Evolutionary conservation across 2,113 vertebrate species (phyloP).

Genomic region (Hemicordylus capensis): DNA sequence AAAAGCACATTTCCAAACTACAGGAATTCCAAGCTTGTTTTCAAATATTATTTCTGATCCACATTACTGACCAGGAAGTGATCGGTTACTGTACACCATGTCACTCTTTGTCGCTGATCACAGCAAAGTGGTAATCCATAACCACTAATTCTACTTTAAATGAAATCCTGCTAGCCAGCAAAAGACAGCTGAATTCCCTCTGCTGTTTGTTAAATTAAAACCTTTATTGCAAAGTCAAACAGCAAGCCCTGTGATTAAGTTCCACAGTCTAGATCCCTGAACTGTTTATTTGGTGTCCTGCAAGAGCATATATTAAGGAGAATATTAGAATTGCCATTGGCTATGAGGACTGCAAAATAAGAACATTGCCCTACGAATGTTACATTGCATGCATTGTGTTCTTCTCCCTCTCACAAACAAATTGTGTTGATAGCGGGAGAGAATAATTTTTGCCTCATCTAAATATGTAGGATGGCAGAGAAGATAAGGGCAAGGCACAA

Average conservation of each 20-base stretch:
- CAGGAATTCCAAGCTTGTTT: neutral
- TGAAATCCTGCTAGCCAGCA: slow-evolving; percentile 1
- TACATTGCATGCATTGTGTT: neutral
- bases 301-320: neutral
- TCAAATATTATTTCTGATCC: neutral
- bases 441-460: slow-evolving; percentile 86
- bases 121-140: slow-evolving; percentile 15
- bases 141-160: slow-evolving; percentile 27
- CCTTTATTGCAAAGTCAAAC: neutral
- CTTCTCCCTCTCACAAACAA: slow-evolving; percentile 54
- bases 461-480: slow-evolving; percentile 86
- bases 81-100: neutral
- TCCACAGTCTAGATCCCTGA: neutral
- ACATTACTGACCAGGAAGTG: neutral
- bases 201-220: slow-evolving; percentile 30
- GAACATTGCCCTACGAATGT: slow-evolving; percentile 22
- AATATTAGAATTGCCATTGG: neutral
- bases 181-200: slow-evolving; percentile 32
- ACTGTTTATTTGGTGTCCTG: neutral
- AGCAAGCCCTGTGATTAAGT: neutral
- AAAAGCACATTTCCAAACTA: neutral
- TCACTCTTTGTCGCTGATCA: slow-evolving; percentile 9
- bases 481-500: slow-evolving; percentile 77
- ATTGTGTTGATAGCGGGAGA: slow-evolving; percentile 69
- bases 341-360: neutral